Evolutionary conservation across 1,140 invertebrate genomes (phyloP), one percentile per base, ranked within the genome.

Genomic region (Heliconius hewitsoni): DNA sequence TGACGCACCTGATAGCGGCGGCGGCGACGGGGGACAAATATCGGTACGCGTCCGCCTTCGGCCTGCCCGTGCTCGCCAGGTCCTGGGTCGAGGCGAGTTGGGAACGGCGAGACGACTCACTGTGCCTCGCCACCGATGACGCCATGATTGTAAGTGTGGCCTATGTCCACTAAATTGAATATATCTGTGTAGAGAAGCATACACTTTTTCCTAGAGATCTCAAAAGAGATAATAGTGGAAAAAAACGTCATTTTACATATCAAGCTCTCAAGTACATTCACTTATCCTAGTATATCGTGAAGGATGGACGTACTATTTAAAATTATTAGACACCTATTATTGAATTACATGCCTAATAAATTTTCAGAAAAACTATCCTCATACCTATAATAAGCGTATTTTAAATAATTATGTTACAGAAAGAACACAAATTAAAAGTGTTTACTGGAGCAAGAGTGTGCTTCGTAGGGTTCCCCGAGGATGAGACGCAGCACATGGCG

Each of bases 1-100:
- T 98, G 78, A 99, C 98, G 72, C 98, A 99, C 95, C 95, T 99
- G 60, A 98, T 99, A 83, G 98, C 98, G 73, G 97, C 97, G 86
- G 96, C 96, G 88, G 97, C 97, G 86, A 96, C 96, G 66, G 98
- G 98, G 80, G 97, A 98, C 85, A 99, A 99, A 95, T 97, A 96
- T 90, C 95, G 96, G 83, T 98, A 97, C 92, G 98, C 99, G 73
- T 96, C 97, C 55, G 97, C 97, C 76, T 98, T 99, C 91, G 96
- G 97, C 30, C 96, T 98, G 84, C 98, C 98, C 19, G 97, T 99
- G 72, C 97, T 99, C 95, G 96, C 96, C 74, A 96, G 96, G 78
- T 96, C 97, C 52, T 99, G 98, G 98, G 96, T 99, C 18, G 95
- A 96, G 89, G 95, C 96, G 79, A 96, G 97, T 72, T 99, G 98